phyloP scores from a whole-genome alignment of 2,888 invertebrate species.

The Dolomedes plantarius region DNA sequence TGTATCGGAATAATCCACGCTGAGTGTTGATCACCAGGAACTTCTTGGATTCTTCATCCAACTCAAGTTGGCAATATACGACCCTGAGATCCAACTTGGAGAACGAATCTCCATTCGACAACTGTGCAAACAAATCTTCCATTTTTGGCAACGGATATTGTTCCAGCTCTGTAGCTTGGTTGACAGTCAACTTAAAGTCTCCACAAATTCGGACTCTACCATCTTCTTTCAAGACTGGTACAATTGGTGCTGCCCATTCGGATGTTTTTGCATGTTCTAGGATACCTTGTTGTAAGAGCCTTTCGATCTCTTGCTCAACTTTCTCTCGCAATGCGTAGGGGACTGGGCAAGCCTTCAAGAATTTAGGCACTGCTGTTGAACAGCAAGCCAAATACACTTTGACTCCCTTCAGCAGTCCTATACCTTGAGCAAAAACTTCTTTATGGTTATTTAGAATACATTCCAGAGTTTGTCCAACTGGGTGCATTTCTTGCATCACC shows the following conservation, averaged over 20 bases:
- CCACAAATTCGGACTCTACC: slow-evolving; percentile 22
- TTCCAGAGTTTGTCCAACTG: too few species aligned
- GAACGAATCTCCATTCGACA: slow-evolving; percentile 19
- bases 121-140: slow-evolving; percentile 24
- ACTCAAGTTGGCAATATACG: slow-evolving; percentile 34
- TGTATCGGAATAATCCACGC: slow-evolving; percentile 16
- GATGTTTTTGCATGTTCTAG: slow-evolving; percentile 23
- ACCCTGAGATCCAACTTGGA: slow-evolving; percentile 32
- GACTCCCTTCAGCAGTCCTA: too few species aligned
- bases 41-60: slow-evolving; percentile 34
- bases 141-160: slow-evolving; percentile 26
- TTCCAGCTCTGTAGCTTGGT: slow-evolving; percentile 21
- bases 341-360: slow-evolving; percentile 9
- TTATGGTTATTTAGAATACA: too few species aligned
- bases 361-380: neutral
- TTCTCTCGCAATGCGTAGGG: slow-evolving; percentile 18
- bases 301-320: slow-evolving; percentile 25
- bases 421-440: too few species aligned
- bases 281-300: slow-evolving; percentile 7
- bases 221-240: slow-evolving; percentile 25
- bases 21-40: slow-evolving; percentile 25
- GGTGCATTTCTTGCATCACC: too few species aligned
- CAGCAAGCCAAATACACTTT: too few species aligned
- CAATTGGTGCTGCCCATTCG: slow-evolving; percentile 23
- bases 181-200: slow-evolving; percentile 35